Conservation (phyloP, 2,113 vertebrate genomes). For the Austrofundulus limnaeus region DNA sequence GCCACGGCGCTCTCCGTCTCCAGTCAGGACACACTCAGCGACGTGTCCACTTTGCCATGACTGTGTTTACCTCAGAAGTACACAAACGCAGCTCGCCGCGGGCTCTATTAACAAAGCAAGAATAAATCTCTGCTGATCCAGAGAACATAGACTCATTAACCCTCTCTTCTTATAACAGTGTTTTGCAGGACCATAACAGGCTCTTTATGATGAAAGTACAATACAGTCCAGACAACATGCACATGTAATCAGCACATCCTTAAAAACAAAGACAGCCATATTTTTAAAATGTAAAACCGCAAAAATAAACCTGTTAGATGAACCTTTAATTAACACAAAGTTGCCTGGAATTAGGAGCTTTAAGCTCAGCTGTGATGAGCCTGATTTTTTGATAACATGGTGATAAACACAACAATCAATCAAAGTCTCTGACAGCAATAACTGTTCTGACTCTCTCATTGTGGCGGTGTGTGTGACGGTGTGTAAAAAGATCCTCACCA, state of each 20-base stretch:
- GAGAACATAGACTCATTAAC: slow-evolving; percentile 34
- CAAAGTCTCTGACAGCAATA: slow-evolving; percentile 73
- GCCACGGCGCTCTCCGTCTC: slow-evolving; percentile 61
- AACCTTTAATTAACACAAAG: slow-evolving; percentile 77
- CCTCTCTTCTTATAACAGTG: slow-evolving; percentile 11
- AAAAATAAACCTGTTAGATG: slow-evolving; percentile 73
- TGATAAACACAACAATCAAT: slow-evolving; percentile 81
- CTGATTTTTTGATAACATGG: slow-evolving; percentile 82
- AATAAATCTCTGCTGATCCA: slow-evolving; percentile 34
- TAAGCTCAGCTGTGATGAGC: slow-evolving; percentile 68
- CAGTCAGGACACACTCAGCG: slow-evolving; percentile 72
- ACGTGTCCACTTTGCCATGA: slow-evolving; percentile 63
- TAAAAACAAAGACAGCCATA: slow-evolving; percentile 62
- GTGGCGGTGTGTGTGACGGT: slow-evolving; percentile 50
- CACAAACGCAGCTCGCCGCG: slow-evolving; percentile 52
- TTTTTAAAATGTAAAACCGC: slow-evolving; percentile 56
- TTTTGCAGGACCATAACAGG: neutral
- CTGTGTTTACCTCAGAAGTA: slow-evolving; percentile 71
- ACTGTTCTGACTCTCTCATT: slow-evolving; percentile 79
- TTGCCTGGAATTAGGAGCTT: slow-evolving; percentile 75
- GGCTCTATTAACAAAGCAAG: slow-evolving; percentile 57
- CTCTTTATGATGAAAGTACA: neutral
- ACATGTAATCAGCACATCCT: slow-evolving; percentile 56
- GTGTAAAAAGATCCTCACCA: slow-evolving; percentile 54
- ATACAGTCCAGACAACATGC: slow-evolving; percentile 36